Evolutionary conservation across 2,113 vertebrate genomes (phyloP).

Genomic region (Colaptes auratus): DNA sequence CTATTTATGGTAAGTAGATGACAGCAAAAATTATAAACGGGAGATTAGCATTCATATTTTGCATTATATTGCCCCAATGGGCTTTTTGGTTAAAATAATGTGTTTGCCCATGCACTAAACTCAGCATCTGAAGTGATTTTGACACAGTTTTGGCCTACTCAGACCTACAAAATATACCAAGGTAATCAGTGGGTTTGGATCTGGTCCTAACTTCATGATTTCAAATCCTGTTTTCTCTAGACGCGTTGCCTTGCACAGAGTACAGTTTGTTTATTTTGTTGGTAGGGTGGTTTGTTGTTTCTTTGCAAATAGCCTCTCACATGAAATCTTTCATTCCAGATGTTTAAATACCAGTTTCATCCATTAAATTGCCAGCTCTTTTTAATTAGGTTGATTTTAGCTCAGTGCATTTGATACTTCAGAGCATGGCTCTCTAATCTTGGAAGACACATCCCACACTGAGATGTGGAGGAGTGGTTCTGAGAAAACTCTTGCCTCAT

Average conservation of each 20-base stretch:
- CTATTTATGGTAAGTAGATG: background rate
- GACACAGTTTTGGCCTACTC: background rate
- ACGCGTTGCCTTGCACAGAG: background rate
- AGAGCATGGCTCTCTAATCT: background rate
- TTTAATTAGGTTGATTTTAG: slow-evolving; percentile 40
- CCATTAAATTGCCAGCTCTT: background rate
- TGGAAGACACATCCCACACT: slow-evolving; percentile 36
- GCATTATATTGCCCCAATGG: background rate
- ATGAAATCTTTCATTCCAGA: slow-evolving; percentile 12
- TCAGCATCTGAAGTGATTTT: background rate
- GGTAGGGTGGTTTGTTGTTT: background rate
- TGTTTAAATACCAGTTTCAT: slow-evolving; percentile 44
- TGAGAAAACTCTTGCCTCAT: slow-evolving; percentile 54
- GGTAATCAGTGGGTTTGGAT: background rate
- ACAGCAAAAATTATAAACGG: background rate
- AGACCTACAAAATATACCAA: background rate
- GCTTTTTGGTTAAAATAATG: background rate
- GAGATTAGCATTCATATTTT: background rate
- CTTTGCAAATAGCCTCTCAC: background rate
- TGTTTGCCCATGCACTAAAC: background rate
- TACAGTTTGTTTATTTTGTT: background rate
- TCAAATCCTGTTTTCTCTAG: background rate
- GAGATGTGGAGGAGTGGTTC: slow-evolving; percentile 48
- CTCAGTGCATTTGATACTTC: slow-evolving; percentile 1
- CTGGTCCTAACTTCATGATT: background rate